Evolutionary conservation across 2,888 invertebrate species (phyloP).

Genomic region (Sarcophaga carnaria): DNA sequence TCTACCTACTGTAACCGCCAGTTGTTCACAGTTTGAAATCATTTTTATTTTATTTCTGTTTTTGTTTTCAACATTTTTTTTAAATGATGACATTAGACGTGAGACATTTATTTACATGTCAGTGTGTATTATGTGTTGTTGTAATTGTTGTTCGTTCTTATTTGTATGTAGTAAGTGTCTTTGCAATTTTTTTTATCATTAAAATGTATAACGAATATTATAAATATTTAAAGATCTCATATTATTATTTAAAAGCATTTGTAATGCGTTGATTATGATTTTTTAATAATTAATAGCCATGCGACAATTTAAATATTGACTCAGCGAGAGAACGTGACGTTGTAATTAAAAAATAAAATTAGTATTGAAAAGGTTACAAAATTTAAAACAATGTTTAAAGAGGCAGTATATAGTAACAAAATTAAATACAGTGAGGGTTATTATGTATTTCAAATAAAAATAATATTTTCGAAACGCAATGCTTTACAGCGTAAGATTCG

Average conservation of each 20-base stretch:
- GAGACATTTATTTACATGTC: slow-evolving; percentile 53
- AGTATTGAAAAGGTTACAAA: slow-evolving; percentile 23
- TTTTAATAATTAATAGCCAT: slow-evolving; percentile 37
- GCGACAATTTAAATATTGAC: slow-evolving; percentile 16
- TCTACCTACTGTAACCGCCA: slow-evolving; percentile 7
- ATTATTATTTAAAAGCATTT: slow-evolving; percentile 9
- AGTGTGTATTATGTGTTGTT: neutral
- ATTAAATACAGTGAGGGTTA: too few species aligned
- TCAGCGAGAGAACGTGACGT: slow-evolving; percentile 36
- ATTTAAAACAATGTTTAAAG: neutral
- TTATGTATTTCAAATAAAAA: too few species aligned
- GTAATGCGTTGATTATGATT: slow-evolving; percentile 20
- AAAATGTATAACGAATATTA: neutral
- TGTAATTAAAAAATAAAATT: slow-evolving; percentile 28
- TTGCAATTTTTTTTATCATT: neutral
- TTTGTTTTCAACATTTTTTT: slow-evolving; percentile 27
- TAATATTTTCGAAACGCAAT: too few species aligned
- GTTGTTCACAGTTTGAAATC: slow-evolving; percentile 43
- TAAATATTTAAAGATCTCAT: neutral
- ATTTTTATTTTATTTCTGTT: neutral
- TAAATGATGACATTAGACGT: slow-evolving; percentile 53
- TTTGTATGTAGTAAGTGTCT: neutral
- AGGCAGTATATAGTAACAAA: too few species aligned
- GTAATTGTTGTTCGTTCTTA: neutral
- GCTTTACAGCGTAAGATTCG: too few species aligned